phyloP scores from a whole-genome alignment of 1,140 invertebrate species.

The Bombus ignitus region DNA sequence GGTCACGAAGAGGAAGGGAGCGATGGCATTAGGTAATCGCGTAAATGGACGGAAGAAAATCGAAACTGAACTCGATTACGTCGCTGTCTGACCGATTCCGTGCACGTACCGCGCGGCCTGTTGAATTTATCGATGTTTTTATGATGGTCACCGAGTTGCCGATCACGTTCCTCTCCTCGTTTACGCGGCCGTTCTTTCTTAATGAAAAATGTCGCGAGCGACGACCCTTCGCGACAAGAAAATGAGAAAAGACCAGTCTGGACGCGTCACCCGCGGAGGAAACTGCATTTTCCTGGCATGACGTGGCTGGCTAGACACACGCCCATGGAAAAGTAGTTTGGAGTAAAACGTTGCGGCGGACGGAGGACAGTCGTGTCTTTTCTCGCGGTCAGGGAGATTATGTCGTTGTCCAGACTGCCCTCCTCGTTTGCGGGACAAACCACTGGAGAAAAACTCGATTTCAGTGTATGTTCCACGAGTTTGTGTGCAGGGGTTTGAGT shows the following conservation, averaged over 20 bases:
- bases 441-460: not conserved
- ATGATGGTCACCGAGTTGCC: not conserved
- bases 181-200: not conserved
- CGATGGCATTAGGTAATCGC: not conserved
- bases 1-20: not conserved
- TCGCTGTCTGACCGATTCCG: not conserved
- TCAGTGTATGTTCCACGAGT: not conserved
- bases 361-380: not conserved
- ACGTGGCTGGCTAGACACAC: not conserved
- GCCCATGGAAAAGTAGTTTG: not conserved
- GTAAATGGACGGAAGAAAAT: constrained; percentile 17
- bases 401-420: not conserved
- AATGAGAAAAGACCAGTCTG: no score
- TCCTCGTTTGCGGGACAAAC: not conserved
- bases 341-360: not conserved
- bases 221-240: no score
- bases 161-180: not conserved
- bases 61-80: not conserved
- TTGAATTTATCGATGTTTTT: constrained; percentile 17
- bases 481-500: not conserved
- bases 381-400: not conserved
- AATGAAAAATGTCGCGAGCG: constrained; percentile 6
- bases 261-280: not conserved
- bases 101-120: not conserved
- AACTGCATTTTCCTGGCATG: not conserved